Base-by-base conservation (phyloP, 2,797 vertebrate species). In the Cyclopterus lumpus region DNA sequence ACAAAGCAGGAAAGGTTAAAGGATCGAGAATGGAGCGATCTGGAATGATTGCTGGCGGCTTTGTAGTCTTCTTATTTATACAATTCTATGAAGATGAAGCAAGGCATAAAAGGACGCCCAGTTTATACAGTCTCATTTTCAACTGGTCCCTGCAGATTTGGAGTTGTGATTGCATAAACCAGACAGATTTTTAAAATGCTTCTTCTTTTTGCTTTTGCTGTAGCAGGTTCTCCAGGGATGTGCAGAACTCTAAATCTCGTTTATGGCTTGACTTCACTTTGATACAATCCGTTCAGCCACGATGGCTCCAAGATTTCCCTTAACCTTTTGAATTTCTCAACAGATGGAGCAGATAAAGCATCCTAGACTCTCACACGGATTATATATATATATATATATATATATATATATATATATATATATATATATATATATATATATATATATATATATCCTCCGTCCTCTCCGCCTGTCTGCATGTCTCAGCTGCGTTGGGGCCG, bases 171-270 rank as follows among this genome's bases (percentile, higher is more conserved):
- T 80, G 30, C 24, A 0, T 80, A 79, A 88, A 73, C 64, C 32
- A 75, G 61, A 62, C 42, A 71, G 81, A 79, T 36, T 3, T 81
- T 77, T 79, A 67, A 88, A 83, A 73, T 59, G 46, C 28, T 59
- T 28, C 26, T 28, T 28, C 26, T 4, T 62, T 83, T 82, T 1
- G 51, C 51, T 54, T 86, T 79, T 28, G 69, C 67, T 77, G 75
- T 24, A 16, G 65, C 14, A 14, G 26, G 38, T 65, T 80, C 57
- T 81, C 38, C 36, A 49, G 74, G 73, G 86, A 77, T 75, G 73
- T 57, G 49, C 64, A 84, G 34, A n/a, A 38, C 65, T 81, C 66
- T 82, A 88, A 89, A 89, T 83, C 58, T 64, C 14, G 14, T 89
- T 89, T 73, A 79, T 55, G 54, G 66, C 65, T 77, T 77, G 20